Evolutionary conservation across 2,888 invertebrate species (phyloP), one percentile per base, ranked within the genome.

Genomic region (Pyrocoelia pectoralis): DNA sequence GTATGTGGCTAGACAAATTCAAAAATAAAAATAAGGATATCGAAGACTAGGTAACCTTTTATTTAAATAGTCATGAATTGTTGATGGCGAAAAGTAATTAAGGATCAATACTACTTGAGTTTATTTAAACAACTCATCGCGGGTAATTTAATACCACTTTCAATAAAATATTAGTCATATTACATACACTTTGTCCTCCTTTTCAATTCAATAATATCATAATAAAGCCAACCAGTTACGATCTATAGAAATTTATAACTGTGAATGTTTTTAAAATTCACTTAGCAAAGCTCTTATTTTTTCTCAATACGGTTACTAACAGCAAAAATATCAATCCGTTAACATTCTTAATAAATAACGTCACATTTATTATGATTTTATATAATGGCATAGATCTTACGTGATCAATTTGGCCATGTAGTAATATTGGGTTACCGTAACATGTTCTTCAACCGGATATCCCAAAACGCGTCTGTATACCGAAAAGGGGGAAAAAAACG

Each of bases 261-360:
- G 62, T 62, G 52, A 62, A 62, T 46, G 48, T 53, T 57, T 53
- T 62, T 62, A 56, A 51, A 57, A 56, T 62, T 62, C 62, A 53
- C 28, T 57, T 53, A 40, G 52, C 52, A 57, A 53, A 46, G 24
- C 48, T 33, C 14, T 52, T 53, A 33, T 33, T 33, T 54, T 53
- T 52, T 33, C 62, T 57, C 48, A 43, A 56, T 57, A 53, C 49
- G 62, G 62, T 33, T 41, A 56, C 55, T 50, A 17, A 55, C 24
- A 60, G 50, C 43, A 56, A 38, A 46, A 46, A 17, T 46, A 46
- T 46, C 28, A 19, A 52, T 18, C 62, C 62, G 62, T 62, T 62
- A 62, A 53, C 62, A 62, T 62, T 62, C 62, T 61, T 55, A 13
- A 38, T 13, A 17, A 43, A 13, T 43, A 14, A 13, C 14, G n/a